These are phyloP conservation scores for Drosophila grimshawi DNA, from an alignment of 1,140 invertebrate species.

Conservation along the genomic window DNA sequence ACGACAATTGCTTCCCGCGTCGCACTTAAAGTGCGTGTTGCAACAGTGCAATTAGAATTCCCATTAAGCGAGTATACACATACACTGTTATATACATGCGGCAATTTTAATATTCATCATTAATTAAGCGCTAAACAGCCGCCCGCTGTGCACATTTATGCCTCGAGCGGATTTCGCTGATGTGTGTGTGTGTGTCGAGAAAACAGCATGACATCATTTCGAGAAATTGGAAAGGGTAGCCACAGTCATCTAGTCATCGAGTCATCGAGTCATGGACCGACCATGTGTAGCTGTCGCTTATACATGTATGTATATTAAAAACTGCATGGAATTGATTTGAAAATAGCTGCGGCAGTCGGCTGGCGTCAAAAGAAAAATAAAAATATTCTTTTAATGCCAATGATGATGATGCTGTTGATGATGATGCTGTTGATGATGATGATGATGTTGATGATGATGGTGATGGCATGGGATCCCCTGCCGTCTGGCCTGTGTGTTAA, in stretches of 20 bases:
- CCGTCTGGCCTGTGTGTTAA: conserved; percentile 71
- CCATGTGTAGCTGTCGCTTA: conserved; percentile 30
- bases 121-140: conserved; percentile 81
- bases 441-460: conserved; percentile 15
- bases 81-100: conserved; percentile 34
- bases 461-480: conserved; percentile 40
- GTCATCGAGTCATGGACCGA: conserved; percentile 18
- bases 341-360: conserved; percentile 61
- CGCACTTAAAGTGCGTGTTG: conserved; percentile 44
- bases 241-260: conserved; percentile 15
- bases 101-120: conserved; percentile 82
- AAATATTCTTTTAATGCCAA: conserved; percentile 54
- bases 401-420: conserved; percentile 38
- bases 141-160: conserved; percentile 70
- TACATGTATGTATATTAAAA: conserved; percentile 60
- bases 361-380: conserved; percentile 38
- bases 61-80: conserved; percentile 32
- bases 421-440: conserved; percentile 45
- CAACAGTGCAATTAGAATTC: conserved; percentile 45
- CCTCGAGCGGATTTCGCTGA: conserved; percentile 34
- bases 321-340: conserved; percentile 80
- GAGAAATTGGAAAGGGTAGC: conserved; percentile 64
- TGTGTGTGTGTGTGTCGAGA: neutral
- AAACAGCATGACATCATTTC: conserved; percentile 75
- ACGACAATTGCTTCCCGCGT: conserved; percentile 4